These are phyloP conservation scores for Criorhina ranunculi DNA, from an alignment of 2,888 invertebrate genomes.

Conservation along the genomic window DNA sequence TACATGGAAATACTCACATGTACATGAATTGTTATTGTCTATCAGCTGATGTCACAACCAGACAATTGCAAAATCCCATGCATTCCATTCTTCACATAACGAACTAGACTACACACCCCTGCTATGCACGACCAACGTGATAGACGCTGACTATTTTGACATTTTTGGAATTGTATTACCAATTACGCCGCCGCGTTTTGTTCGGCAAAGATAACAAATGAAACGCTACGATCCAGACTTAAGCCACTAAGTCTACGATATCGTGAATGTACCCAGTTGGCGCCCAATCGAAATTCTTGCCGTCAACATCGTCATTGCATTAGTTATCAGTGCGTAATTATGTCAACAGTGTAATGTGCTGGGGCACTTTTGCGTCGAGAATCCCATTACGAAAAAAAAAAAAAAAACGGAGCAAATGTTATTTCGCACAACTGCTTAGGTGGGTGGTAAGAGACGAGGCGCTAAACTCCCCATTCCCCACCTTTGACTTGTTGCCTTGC, in stretches of 20 bases:
- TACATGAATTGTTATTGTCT: conserved; percentile 15
- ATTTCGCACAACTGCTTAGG: conserved; percentile 10
- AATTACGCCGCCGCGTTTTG: not conserved
- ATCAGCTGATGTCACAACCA: conserved; percentile 37
- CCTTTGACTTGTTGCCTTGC: conserved; percentile 58
- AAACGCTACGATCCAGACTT: conserved; percentile 42
- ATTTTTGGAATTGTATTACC: not conserved
- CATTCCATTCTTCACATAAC: conserved; percentile 19
- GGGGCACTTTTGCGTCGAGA: conserved; percentile 23
- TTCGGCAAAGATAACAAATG: conserved; percentile 25
- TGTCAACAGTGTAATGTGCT: conserved; percentile 42
- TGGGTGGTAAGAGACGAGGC: conserved; percentile 6
- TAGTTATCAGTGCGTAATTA: conserved; percentile 41
- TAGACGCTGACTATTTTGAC: no score
- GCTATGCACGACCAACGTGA: not conserved
- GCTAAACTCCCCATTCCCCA: conserved; percentile 15
- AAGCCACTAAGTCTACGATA: conserved; percentile 29
- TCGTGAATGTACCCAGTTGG: conserved; percentile 19
- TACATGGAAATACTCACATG: not conserved
- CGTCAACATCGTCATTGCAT: conserved; percentile 9
- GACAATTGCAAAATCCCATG: conserved; percentile 18
- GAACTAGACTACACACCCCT: not conserved
- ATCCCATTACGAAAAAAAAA: conserved; percentile 14
- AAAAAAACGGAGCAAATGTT: no score
- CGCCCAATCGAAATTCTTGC: conserved; percentile 30